Evolutionary conservation across 2,888 invertebrate genomes (phyloP).

Genomic region (Lysandra coridon): DNA sequence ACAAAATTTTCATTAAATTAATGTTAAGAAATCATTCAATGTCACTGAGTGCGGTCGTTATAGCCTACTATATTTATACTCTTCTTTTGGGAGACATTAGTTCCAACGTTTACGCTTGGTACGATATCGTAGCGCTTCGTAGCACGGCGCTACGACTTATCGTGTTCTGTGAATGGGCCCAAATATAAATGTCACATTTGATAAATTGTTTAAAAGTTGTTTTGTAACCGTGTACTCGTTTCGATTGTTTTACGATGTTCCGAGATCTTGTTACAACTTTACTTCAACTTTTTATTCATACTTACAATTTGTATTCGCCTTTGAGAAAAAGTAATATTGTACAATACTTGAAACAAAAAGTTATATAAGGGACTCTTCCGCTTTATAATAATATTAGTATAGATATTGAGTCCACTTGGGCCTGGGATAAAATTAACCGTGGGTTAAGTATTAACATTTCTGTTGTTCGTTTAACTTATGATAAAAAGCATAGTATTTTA

Average conservation of each 20-base stretch:
- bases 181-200: background rate
- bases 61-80: too few relatives aligned
- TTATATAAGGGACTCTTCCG: background rate
- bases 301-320: slow-evolving; percentile 25
- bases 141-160: background rate
- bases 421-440: too few relatives aligned
- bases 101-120: background rate
- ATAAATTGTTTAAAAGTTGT: slow-evolving; percentile 4
- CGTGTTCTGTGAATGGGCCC: background rate
- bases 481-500: too few relatives aligned
- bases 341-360: background rate
- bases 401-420: background rate
- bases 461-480: too few relatives aligned
- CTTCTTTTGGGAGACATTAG: background rate
- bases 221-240: background rate
- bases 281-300: slow-evolving; percentile 25
- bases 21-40: background rate
- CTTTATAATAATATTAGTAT: too few relatives aligned
- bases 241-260: slow-evolving; percentile 16
- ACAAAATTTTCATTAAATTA: background rate
- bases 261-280: slow-evolving; percentile 6
- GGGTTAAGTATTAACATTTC: too few relatives aligned
- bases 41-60: too few relatives aligned
- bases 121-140: background rate
- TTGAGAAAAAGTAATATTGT: slow-evolving; percentile 32